Percentiles rank a stretch among this genome's conserved stretches.
phyloP scores from a whole-genome alignment of 2,888 invertebrate genomes.

The Drosophila lutescens region DNA sequence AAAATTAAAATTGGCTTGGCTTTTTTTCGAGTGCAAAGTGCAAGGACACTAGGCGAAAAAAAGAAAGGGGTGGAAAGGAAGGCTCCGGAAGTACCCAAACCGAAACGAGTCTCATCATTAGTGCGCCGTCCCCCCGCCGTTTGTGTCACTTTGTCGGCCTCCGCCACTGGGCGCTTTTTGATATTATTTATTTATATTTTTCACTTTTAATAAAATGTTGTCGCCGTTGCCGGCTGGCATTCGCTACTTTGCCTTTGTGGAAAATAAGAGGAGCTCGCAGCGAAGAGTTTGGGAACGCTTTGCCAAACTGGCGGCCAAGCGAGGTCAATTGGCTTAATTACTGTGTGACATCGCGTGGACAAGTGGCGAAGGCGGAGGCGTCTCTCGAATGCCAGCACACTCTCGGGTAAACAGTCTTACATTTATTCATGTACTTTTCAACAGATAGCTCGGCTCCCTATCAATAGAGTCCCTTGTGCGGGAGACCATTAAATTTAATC shows the following conservation, averaged over 20 bases:
- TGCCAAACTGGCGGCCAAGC: conserved; percentile 50
- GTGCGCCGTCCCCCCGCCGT: conserved; percentile 17
- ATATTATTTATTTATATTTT: conserved; percentile 61
- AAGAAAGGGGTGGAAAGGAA: conserved; percentile 3
- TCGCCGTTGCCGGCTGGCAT: conserved; percentile 17
- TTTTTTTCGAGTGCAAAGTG: conserved; percentile 25
- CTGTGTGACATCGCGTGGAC: conserved; percentile 64
- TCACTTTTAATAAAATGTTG: conserved; percentile 60
- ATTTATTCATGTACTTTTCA: conserved; percentile 23
- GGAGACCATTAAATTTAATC: conserved; percentile 49
- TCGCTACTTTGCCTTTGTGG: conserved; percentile 21
- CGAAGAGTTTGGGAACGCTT: conserved; percentile 44
- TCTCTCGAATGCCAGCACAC: conserved; percentile 28
- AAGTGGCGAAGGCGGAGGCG: conserved; percentile 14
- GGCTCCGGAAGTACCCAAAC: conserved; percentile 33
- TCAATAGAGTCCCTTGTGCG: conserved; percentile 43
- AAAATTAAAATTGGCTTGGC: too few relatives aligned
- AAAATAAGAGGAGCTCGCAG: background rate
- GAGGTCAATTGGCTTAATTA: conserved; percentile 80
- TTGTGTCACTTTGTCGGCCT: conserved; percentile 42
- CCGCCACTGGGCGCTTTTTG: conserved; percentile 37
- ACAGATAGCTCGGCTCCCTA: conserved; percentile 29
- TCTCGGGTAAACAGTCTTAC: conserved; percentile 7
- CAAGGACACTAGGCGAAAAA: conserved; percentile 33
- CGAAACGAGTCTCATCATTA: conserved; percentile 41